Conservation (phyloP, 2,113 vertebrate species). For the Urocitellus parryii region DNA sequence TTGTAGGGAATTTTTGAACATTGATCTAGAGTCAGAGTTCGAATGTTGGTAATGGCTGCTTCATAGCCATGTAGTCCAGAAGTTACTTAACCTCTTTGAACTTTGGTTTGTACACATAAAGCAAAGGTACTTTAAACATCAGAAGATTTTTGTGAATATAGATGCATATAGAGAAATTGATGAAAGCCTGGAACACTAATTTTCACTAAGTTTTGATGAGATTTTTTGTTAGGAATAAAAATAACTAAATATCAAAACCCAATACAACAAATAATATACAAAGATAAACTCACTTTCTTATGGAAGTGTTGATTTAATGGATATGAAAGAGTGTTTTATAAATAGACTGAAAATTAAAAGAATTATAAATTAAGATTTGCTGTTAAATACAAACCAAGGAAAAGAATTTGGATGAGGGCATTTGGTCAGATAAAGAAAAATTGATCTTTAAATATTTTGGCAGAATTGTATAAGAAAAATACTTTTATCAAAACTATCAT, state of each 20-base stretch:
- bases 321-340: background rate
- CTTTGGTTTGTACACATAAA: background rate
- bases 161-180: background rate
- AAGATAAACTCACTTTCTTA: background rate
- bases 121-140: background rate
- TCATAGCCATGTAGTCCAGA: accelerated
- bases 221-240: background rate
- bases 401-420: background rate
- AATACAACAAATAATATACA: background rate
- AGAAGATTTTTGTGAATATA: background rate
- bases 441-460: background rate
- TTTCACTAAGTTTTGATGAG: background rate
- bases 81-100: background rate
- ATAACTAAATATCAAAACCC: background rate
- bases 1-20: background rate
- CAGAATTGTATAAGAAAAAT: background rate
- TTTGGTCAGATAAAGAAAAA: background rate
- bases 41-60: background rate
- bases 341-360: background rate
- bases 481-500: background rate
- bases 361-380: background rate
- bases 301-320: background rate
- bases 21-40: background rate
- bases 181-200: background rate
- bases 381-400: background rate